Evolutionary conservation across 2,113 vertebrate species (phyloP), one percentile per base, ranked within the genome.

Genomic region (Uria aalge): DNA sequence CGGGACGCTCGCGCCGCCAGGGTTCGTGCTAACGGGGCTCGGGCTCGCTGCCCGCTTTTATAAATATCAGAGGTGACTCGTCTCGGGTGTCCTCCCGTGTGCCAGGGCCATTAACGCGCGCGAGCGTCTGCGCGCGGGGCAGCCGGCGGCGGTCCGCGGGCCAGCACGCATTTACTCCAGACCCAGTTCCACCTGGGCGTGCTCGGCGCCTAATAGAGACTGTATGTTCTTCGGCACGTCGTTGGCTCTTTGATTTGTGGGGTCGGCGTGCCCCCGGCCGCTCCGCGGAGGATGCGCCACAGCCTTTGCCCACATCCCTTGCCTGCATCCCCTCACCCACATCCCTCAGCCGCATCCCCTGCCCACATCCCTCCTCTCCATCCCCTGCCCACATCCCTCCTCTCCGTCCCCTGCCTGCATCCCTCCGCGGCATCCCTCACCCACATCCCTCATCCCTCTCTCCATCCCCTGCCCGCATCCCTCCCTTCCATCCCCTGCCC

Each of bases 61-160:
- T 97, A 98, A 98, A 98, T 97, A 98, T 96, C 98, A 98, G 95
- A 98, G 98, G 98, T 97, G 98, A 98, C 95, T 85, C 40, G 90
- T 96, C 95, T 98, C 75, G 60, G 22, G 19, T 98, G 98, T 92
- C 97, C 94, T 41, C 3, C 14, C 19, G 8, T 5, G 50, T 67
- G 97, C 98, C 98, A 98, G 92, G 95, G 96, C 95, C 90, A 88
- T 95, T 94, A 96, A 88, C 14, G 1, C 17, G 3, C 2, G 16
- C 8, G 13, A 45, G 79, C 32, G 6, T 13, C 27, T 22, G 3
- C 3, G 63, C 74, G 16, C 85, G 15, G 57, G 6, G 91, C 69
- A 22, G 85, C 75, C 67, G 3, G 60, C 19, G 84, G 72, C 92
- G 36, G 89, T 81, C 90, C 15, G 63, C 16, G 7, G 86, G 53